These are phyloP conservation scores for Fregetta grallaria DNA, from an alignment of 2,113 vertebrate genomes.

Conservation along the genomic window DNA sequence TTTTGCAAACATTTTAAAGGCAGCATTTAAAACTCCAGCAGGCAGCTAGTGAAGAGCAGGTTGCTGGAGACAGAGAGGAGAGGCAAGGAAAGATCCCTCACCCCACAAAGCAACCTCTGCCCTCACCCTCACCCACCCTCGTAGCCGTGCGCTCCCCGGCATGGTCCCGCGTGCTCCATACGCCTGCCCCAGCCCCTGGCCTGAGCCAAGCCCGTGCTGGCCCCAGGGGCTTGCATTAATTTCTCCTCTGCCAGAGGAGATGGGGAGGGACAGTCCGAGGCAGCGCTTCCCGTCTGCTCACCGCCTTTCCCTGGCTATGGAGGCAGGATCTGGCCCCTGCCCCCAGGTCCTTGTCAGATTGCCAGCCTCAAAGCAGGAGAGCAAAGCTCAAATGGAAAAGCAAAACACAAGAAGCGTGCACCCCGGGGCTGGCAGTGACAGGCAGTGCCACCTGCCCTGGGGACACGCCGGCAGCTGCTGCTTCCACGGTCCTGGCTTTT, in stretches of 20 bases:
- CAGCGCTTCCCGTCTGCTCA: rapidly evolving
- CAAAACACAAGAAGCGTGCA: rapidly evolving
- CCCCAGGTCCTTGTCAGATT: neutral
- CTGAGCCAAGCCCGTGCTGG: neutral
- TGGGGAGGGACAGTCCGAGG: neutral
- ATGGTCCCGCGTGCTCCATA: rapidly evolving
- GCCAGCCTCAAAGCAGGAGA: neutral
- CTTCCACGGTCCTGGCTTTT: neutral
- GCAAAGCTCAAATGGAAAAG: neutral
- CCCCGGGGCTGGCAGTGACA: neutral
- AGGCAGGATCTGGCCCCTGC: neutral
- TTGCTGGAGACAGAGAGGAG: neutral
- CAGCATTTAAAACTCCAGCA: neutral
- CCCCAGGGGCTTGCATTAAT: neutral
- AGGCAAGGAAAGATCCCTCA: neutral
- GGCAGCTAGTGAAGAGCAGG: neutral
- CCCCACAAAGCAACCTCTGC: neutral
- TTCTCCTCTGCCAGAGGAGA: neutral
- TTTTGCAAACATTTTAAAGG: neutral
- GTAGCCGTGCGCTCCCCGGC: rapidly evolving
- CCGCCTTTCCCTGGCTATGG: neutral
- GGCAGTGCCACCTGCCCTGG: neutral
- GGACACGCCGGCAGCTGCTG: neutral
- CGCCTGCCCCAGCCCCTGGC: rapidly evolving
- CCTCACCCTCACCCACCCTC: neutral